Base-by-base conservation (phyloP, 2,113 vertebrate species). In the Fregata magnificens region DNA sequence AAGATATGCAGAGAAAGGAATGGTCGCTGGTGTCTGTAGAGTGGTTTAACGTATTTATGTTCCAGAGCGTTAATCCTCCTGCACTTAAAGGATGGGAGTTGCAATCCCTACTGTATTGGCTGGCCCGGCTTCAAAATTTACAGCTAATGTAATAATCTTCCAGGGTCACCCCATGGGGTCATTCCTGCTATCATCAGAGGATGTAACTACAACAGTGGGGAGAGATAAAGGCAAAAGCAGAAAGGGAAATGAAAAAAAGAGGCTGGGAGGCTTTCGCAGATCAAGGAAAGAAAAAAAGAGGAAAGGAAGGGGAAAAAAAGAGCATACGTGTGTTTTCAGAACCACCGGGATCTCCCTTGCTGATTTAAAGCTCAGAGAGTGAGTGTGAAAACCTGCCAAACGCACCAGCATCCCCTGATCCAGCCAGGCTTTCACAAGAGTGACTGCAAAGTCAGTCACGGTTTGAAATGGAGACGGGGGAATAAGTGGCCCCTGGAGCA, bases 61-160 rank as follows among this genome's bases (percentile, higher is more conserved):
- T 95, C 59, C 83, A 0, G 6, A 95, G 93, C 65, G 88, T 73
- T 98, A 98, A 97, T 95, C 93, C 94, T 74, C 44, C 95, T 93
- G 97, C 95, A 80, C 82, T 83, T 90, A 96, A 91, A 97, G 94
- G 96, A 95, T 95, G 95, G 95, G 92, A 85, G 80, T 7, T 82
- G 88, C 82, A 96, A 89, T 97, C 92, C 89, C 86, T 5, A 21
- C 90, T 95, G 93, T 67, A 89, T 38, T 91, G 88, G 67, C 86
- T 98, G 97, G 95, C 90, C 52, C 10, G 0, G 38, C 65, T 73
- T 90, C 89, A 97, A 93, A n/a, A 93, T 94, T 95, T 97, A 70
- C 86, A 95, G 80, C 81, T 86, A 95, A 91, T 67, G 90, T 83
- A 94, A 91, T 93, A 88, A 74, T 92, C 84, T 88, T 4, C 38